Conservation (phyloP, 2,113 vertebrate species). For the Pica pica region DNA sequence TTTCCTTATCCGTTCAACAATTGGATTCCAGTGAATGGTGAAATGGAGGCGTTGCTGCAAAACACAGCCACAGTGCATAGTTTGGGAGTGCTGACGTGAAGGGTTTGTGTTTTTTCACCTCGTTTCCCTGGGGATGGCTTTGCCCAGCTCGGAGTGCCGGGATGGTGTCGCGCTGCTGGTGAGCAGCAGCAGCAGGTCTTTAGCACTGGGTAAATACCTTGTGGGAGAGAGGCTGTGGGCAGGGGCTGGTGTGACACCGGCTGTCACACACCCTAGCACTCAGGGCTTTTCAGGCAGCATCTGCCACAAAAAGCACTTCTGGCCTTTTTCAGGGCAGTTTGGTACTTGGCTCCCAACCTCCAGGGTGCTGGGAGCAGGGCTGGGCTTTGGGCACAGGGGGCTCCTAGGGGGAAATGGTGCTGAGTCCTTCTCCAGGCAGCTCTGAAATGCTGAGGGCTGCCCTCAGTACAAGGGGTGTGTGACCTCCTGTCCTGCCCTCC, state of each 20-base stretch:
- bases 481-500: not conserved
- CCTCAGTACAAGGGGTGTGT: accelerated
- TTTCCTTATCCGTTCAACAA: not conserved
- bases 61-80: not conserved
- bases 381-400: accelerated
- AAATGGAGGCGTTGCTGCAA: not conserved
- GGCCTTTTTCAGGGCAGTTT: not conserved
- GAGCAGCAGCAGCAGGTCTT: not conserved
- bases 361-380: not conserved
- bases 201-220: accelerated
- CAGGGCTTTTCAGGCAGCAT: not conserved
- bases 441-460: not conserved
- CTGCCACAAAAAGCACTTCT: not conserved
- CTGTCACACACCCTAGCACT: accelerated
- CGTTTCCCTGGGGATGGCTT: not conserved
- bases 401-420: accelerated
- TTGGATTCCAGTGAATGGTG: not conserved
- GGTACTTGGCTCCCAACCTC: not conserved
- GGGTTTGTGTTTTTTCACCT: not conserved
- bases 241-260: not conserved
- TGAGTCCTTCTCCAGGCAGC: not conserved
- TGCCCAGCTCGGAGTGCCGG: accelerated
- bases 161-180: not conserved
- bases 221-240: not conserved
- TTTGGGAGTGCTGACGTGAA: not conserved